phyloP scores from a whole-genome alignment of 2,888 invertebrate species.

The Linyphia triangularis region DNA sequence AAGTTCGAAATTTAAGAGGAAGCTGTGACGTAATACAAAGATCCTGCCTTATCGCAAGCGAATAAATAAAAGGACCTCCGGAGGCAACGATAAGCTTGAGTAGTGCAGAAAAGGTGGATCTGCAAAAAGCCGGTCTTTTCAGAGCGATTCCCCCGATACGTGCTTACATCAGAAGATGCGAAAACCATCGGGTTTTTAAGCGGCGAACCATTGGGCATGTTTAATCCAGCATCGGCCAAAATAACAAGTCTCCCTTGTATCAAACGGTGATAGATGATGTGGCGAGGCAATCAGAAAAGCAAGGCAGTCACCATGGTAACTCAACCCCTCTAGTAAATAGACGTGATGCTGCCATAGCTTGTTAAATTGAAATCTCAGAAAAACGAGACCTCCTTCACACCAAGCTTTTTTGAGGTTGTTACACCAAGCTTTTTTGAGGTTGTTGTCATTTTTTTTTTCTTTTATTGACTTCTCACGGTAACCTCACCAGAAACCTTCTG shows the following conservation, averaged over 20 bases:
- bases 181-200: conserved; percentile 72
- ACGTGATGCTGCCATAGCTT: conserved; percentile 74
- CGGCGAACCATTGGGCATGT: conserved; percentile 72
- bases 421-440: conserved; percentile 72
- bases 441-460: conserved; percentile 70
- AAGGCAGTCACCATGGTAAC: conserved; percentile 71
- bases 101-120: conserved; percentile 2
- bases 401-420: conserved; percentile 72
- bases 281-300: conserved; percentile 69
- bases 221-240: conserved; percentile 72
- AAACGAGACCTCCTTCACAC: conserved; percentile 64
- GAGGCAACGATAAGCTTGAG: background rate
- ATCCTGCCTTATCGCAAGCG: background rate
- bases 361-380: conserved; percentile 75
- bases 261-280: conserved; percentile 74
- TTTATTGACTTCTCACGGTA: conserved; percentile 59
- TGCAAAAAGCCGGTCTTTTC: conserved; percentile 56
- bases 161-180: conserved; percentile 66
- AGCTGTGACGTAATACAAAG: background rate
- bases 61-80: background rate
- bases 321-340: conserved; percentile 70
- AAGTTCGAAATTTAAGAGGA: background rate
- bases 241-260: conserved; percentile 73
- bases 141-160: conserved; percentile 46
- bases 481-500: conserved; percentile 58